phyloP scores from a whole-genome alignment of 2,113 vertebrate species.

The Poecilia latipinna region DNA sequence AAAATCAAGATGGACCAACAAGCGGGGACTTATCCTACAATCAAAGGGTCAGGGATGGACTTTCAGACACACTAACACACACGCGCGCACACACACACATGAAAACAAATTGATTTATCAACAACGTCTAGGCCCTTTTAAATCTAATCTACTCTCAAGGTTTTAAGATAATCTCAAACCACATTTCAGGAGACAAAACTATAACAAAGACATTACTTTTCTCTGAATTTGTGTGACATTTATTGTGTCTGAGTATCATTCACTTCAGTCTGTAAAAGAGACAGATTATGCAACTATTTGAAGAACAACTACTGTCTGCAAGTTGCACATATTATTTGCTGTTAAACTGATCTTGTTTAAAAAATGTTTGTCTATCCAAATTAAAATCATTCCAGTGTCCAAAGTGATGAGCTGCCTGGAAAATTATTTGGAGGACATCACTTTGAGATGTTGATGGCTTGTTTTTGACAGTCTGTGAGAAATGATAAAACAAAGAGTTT shows the following conservation, averaged over 20 bases:
- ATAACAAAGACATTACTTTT: constrained; percentile 31
- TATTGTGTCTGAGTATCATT: not conserved
- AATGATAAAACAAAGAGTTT: not conserved
- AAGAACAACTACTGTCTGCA: not conserved
- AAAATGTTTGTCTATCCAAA: not conserved
- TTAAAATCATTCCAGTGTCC: not conserved
- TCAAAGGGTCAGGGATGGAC: constrained; percentile 73
- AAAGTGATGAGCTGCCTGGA: not conserved
- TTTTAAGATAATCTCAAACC: constrained; percentile 26
- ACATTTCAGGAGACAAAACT: constrained; percentile 15
- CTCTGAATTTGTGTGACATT: constrained; percentile 23
- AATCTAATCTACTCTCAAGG: constrained; percentile 46
- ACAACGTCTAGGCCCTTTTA: constrained; percentile 44
- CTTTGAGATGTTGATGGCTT: not conserved
- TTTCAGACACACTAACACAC: constrained; percentile 31
- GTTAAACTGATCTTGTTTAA: not conserved
- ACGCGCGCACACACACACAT: constrained; percentile 20
- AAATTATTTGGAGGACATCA: not conserved
- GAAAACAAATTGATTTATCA: constrained; percentile 78
- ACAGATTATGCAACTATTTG: not conserved
- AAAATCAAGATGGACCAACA: constrained; percentile 89
- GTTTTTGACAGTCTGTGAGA: not conserved
- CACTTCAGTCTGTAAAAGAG: not conserved
- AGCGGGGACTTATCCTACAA: constrained; percentile 82
- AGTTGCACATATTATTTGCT: not conserved